A percentile compares a stretch with the other conserved stretches of the same genome.
Evolutionary conservation across 2,113 vertebrate species (phyloP).

Genomic region (Micromys minutus): DNA sequence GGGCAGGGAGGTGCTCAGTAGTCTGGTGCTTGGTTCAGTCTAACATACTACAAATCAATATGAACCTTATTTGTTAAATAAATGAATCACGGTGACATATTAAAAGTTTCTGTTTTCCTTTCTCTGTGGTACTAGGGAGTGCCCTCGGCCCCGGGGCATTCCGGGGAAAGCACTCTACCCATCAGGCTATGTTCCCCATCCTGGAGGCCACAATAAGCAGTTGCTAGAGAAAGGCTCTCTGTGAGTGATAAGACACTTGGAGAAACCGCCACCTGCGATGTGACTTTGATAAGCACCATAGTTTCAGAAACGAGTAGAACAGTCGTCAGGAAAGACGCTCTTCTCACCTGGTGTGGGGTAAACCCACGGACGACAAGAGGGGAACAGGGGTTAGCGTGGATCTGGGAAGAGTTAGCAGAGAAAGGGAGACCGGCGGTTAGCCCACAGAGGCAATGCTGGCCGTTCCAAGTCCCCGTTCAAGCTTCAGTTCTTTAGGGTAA

Average conservation of each 20-base stretch:
- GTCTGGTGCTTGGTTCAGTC: neutral
- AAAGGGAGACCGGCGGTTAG: neutral
- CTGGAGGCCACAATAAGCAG: neutral
- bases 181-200: neutral
- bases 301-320: neutral
- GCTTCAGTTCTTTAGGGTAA: neutral
- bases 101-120: neutral
- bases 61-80: neutral
- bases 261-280: neutral
- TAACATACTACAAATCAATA: neutral
- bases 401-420: neutral
- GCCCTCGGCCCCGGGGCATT: neutral
- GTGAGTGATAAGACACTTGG: neutral
- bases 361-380: neutral
- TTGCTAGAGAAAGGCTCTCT: neutral
- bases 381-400: neutral
- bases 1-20: neutral
- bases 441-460: neutral
- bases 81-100: neutral
- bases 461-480: neutral
- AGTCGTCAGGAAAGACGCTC: neutral
- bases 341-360: neutral
- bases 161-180: neutral
- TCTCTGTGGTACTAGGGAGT: neutral
- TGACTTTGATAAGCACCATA: neutral